These are phyloP conservation scores for Numenius phaeopus DNA, from an alignment of 2,797 vertebrate genomes.

Conservation along the genomic window DNA sequence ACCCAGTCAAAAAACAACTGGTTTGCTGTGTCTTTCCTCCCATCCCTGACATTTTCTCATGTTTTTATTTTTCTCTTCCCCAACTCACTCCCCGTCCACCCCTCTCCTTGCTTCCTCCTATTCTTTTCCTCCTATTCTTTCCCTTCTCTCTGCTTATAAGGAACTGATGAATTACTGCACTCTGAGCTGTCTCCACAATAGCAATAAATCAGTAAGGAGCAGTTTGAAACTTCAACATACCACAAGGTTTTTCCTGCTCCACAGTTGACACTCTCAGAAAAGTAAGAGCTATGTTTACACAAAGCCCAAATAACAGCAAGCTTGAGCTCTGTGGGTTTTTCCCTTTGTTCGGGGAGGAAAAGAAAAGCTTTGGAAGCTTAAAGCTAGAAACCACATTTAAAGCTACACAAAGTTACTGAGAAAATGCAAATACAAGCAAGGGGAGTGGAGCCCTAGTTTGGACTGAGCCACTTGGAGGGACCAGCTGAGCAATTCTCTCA, in stretches of 20 bases:
- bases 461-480: not conserved
- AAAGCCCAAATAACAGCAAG: not conserved
- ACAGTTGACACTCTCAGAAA: not conserved
- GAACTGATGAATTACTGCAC: not conserved
- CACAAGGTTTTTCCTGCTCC: not conserved
- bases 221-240: not conserved
- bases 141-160: not conserved
- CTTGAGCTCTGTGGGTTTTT: not conserved
- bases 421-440: not conserved
- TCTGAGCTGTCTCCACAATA: not conserved
- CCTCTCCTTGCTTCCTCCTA: conserved; percentile 23
- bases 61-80: not conserved
- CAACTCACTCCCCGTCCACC: not conserved
- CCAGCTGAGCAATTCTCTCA: not conserved
- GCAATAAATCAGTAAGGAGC: conserved; percentile 9
- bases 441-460: not conserved
- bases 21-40: not conserved
- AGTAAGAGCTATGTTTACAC: not conserved
- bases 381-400: not conserved
- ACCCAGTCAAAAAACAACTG: not conserved
- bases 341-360: not conserved
- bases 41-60: not conserved
- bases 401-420: not conserved
- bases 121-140: conserved; percentile 67
- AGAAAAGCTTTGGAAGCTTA: not conserved